Conservation (phyloP, 2,888 invertebrate genomes). For the Magallana nippona region DNA sequence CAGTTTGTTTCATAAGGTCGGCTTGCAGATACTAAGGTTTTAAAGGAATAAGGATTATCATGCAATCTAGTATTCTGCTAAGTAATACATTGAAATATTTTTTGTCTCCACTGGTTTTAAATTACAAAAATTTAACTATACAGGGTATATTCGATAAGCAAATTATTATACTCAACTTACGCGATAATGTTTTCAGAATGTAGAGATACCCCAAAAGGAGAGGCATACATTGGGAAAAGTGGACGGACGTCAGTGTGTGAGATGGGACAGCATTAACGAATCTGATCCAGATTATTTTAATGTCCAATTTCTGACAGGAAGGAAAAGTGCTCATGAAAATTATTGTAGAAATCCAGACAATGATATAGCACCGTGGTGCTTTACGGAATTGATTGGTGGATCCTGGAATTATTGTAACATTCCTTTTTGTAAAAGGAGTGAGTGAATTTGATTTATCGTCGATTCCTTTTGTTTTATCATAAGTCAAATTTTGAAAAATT, state of each 20-base stretch:
- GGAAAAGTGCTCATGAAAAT: neutral
- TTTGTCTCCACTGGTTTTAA: too few species aligned
- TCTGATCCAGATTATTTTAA: neutral
- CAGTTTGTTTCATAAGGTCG: too few species aligned
- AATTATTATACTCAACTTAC: too few species aligned
- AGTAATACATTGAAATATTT: too few species aligned
- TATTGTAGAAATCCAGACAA: neutral
- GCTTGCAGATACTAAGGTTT: too few species aligned
- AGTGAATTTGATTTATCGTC: too few species aligned
- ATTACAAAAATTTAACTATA: too few species aligned
- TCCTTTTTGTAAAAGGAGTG: neutral
- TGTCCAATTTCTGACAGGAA: neutral
- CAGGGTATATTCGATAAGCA: too few species aligned
- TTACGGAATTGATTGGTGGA: neutral
- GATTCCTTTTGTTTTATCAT: neutral
- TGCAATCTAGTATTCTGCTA: too few species aligned
- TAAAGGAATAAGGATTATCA: too few species aligned
- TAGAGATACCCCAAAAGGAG: neutral
- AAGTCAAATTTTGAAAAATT: neutral
- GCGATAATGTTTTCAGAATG: neutral
- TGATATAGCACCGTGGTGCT: conserved; percentile 19
- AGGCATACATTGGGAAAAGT: conserved; percentile 2
- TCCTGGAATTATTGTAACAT: neutral
- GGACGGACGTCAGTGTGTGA: neutral
- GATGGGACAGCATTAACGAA: neutral